Conservation (phyloP, 2,113 vertebrate species). For the Semnornis frantzii region DNA sequence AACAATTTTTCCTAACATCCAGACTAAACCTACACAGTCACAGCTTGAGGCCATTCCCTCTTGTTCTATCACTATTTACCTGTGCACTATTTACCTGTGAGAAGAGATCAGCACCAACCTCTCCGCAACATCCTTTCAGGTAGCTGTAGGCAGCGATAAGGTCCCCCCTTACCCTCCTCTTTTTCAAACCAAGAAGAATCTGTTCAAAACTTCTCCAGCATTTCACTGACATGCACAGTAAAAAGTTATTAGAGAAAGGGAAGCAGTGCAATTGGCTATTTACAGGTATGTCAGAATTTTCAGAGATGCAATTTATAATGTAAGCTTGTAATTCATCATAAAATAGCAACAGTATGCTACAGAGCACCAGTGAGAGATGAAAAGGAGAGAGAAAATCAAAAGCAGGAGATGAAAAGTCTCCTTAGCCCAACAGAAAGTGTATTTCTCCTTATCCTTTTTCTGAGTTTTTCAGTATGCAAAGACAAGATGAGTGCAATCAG, state of each 20-base stretch:
- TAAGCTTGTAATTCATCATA: neutral
- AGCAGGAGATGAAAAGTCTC: neutral
- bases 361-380: neutral
- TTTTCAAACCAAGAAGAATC: neutral
- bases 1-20: too few relatives aligned
- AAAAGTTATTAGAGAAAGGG: neutral
- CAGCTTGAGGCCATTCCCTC: too few relatives aligned
- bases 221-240: neutral
- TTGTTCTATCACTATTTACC: too few relatives aligned
- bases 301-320: neutral
- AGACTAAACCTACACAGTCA: too few relatives aligned
- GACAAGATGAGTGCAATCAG: neutral
- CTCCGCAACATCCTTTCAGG: too few relatives aligned
- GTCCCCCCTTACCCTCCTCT: too few relatives aligned
- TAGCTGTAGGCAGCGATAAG: too few relatives aligned
- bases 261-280: neutral
- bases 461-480: neutral
- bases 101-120: too few relatives aligned
- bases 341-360: neutral
- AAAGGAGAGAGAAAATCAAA: neutral
- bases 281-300: neutral
- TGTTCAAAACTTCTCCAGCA: neutral
- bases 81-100: too few relatives aligned
- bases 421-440: neutral
- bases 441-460: neutral